Evolutionary conservation across 2,888 invertebrate species (phyloP).

Genomic region (Drosophila pseudotakahashii): DNA sequence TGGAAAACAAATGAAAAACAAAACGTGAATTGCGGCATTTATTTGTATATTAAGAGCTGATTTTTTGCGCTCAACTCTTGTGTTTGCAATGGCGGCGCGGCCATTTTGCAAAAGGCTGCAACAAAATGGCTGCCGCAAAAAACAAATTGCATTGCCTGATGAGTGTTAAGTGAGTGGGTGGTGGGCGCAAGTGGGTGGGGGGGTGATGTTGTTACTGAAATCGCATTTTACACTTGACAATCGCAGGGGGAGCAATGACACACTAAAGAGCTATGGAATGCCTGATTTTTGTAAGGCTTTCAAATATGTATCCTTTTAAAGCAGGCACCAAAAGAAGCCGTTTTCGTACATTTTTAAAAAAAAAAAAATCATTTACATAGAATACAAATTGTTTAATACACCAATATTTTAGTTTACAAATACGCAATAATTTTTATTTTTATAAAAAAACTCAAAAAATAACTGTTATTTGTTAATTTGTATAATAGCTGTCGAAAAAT

Average conservation of each 20-base stretch:
- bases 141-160: conserved; percentile 66
- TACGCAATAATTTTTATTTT: too few relatives aligned
- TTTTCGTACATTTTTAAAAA: too few relatives aligned
- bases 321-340: too few relatives aligned
- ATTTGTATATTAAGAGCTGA: conserved; percentile 75
- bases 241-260: background rate
- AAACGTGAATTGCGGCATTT: conserved; percentile 66
- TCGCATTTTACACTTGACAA: background rate
- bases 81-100: conserved; percentile 30
- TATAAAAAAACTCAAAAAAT: too few relatives aligned
- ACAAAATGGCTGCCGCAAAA: conserved; percentile 74
- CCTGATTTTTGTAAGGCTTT: background rate
- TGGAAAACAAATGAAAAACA: conserved; percentile 23
- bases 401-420: too few relatives aligned
- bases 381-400: too few relatives aligned
- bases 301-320: background rate
- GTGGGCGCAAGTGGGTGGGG: conserved; percentile 8
- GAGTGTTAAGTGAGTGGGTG: conserved; percentile 63
- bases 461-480: too few relatives aligned
- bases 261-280: background rate
- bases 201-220: conserved; percentile 5
- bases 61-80: conserved; percentile 46
- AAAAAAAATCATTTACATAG: too few relatives aligned
- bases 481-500: too few relatives aligned
- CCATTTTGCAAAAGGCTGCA: conserved; percentile 68